Conservation (phyloP, 2,797 vertebrate genomes). For the Tauraco hartlaubi region DNA sequence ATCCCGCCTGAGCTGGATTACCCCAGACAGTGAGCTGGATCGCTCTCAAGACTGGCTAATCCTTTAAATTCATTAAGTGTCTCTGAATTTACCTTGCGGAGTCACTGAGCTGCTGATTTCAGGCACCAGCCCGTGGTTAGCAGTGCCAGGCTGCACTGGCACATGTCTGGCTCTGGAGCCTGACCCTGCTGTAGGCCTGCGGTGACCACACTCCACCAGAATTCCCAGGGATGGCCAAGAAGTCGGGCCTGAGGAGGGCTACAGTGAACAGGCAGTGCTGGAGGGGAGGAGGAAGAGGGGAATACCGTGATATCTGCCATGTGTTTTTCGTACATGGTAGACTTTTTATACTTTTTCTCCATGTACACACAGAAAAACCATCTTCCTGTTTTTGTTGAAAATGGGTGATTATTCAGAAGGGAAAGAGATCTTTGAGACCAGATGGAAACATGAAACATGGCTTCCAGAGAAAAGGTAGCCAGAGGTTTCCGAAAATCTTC, state of each 20-base stretch:
- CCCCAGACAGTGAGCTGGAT: rapidly evolving
- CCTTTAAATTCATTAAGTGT: not conserved
- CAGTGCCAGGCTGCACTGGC: too few species aligned
- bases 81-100: not conserved
- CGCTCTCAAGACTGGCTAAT: not conserved
- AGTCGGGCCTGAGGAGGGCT: not conserved
- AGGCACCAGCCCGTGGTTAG: rapidly evolving
- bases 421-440: not conserved
- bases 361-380: not conserved
- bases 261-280: not conserved
- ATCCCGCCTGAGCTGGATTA: not conserved
- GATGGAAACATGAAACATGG: not conserved
- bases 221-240: not conserved
- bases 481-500: not conserved
- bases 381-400: not conserved
- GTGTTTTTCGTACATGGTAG: not conserved
- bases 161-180: rapidly evolving
- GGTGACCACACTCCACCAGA: rapidly evolving
- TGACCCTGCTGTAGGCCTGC: not conserved
- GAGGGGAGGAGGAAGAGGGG: not conserved
- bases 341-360: not conserved
- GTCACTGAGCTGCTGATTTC: not conserved
- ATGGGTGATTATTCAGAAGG: not conserved
- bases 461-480: not conserved
- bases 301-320: rapidly evolving